A percentile compares a stretch with the other conserved stretches of the same genome.
Evolutionary conservation across 2,113 vertebrate genomes (phyloP).

Genomic region (Neogale vison): DNA sequence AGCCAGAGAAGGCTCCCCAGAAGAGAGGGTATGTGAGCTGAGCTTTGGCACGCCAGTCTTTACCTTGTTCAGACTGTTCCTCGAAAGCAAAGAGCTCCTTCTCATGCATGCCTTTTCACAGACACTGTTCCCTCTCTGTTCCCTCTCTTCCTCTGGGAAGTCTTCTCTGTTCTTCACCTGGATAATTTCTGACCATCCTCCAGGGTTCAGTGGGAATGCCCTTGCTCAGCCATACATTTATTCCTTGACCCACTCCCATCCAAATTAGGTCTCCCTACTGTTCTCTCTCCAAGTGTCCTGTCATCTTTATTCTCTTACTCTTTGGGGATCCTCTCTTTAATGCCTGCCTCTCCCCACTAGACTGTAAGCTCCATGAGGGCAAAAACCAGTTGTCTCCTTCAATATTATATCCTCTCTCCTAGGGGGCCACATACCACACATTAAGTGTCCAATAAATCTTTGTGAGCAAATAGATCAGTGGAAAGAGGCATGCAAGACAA

Average conservation of each 20-base stretch:
- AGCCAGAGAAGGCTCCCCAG: neutral
- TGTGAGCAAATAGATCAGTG: neutral
- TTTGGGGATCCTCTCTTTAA: neutral
- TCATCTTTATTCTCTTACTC: neutral
- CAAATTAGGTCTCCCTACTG: neutral
- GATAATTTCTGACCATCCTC: neutral
- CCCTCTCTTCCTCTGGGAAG: neutral
- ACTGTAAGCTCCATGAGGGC: neutral
- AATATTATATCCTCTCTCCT: neutral
- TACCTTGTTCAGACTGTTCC: neutral
- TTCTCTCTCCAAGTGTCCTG: neutral
- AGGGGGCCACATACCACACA: neutral
- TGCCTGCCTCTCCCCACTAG: neutral
- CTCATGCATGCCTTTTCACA: neutral
- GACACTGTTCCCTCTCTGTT: neutral
- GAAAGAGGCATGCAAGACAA: neutral
- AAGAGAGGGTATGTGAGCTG: neutral
- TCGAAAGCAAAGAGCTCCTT: neutral
- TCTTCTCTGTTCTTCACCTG: neutral
- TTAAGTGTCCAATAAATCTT: neutral
- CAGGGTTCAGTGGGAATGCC: neutral
- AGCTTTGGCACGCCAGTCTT: neutral
- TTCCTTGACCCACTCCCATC: neutral
- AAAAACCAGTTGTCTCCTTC: neutral
- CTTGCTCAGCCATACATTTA: neutral